A percentile compares a stretch with the other conserved stretches of the same genome.
phyloP scores from a whole-genome alignment of 2,888 invertebrate genomes.

The Callyntrura sp. region DNA sequence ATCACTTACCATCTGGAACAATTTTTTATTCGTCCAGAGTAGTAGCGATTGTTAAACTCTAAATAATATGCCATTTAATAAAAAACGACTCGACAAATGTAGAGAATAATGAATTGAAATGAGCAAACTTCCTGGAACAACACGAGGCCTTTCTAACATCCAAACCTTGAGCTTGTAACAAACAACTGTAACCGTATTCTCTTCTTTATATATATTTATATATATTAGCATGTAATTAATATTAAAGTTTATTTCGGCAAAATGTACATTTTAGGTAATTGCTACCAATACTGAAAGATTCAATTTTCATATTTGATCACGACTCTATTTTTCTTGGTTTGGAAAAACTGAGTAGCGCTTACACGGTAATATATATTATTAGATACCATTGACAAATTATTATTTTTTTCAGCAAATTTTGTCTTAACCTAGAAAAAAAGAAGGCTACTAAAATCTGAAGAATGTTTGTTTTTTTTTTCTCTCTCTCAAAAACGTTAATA shows the following conservation, averaged over 20 bases:
- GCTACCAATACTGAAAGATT: slow-evolving; percentile 75
- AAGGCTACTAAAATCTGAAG: slow-evolving; percentile 63
- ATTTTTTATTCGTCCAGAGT: not conserved
- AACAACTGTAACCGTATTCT: not conserved
- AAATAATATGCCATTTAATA: not conserved
- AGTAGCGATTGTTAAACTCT: slow-evolving; percentile 31
- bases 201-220: not conserved
- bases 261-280: slow-evolving; percentile 16
- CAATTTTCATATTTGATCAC: slow-evolving; percentile 60
- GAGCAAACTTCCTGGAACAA: slow-evolving; percentile 46
- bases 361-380: not conserved
- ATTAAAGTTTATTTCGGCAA: too few species aligned
- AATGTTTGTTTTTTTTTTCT: too few species aligned
- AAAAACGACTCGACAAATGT: not conserved
- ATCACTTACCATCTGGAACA: slow-evolving; percentile 39
- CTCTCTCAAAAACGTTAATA: slow-evolving; percentile 32
- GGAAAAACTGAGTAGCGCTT: slow-evolving; percentile 16
- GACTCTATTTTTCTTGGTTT: slow-evolving; percentile 28
- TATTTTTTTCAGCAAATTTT: not conserved
- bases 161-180: not conserved
- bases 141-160: too few species aligned
- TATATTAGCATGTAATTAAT: slow-evolving; percentile 8
- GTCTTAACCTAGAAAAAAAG: not conserved
- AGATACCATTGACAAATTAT: not conserved
- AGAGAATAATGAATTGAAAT: not conserved